Base-by-base conservation (phyloP, 2,113 vertebrate species). In the Diglossa brunneiventris region DNA sequence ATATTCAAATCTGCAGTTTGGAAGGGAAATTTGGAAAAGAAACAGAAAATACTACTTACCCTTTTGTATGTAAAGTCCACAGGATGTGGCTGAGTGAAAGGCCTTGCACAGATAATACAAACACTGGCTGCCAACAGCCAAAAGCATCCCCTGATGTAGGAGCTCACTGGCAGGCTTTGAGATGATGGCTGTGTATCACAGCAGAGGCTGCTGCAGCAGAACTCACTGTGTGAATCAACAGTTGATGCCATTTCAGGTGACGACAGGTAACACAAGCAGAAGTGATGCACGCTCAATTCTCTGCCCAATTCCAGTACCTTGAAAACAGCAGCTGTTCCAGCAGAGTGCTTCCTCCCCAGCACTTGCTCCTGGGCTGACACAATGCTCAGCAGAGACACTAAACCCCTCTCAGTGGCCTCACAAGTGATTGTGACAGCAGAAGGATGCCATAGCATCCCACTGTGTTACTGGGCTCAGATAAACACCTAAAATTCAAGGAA, bases 321-420 rank as follows among this genome's bases (percentile, higher is more conserved):
- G 13, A 39, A 90, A 91, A n/a, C 88, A 92, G 85, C 93, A 94
- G 79, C 82, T 94, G 82, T 81, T 94, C 42, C 68, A 86, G 86
- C 14, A 0, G 2, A 88, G 19, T 37, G 42, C 7, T 87, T 91
- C 80, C 83, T 91, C 61, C 35, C 44, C 3, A 7, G 89, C 92
- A 33, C 39, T 73, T 9, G 6, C 61, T 94, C 39, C 77, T 6
- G 7, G 10, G 20, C 76, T 52, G 14, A 64, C 86, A 28, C 9
- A 2, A 2, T 46, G 87, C 84, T 76, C 46, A 33, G 67, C 1
- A 5, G 27, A 75, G 53, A 62, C 42, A 47, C 50, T 42, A 26
- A 95, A 39, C 58, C 23, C 27, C 1, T 2, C 67, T 37, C 44
- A 37, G 33, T 13, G 30, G 41, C 70, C 59, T 85, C 70, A 82